Percentiles rank a stretch among this genome's conserved stretches.
Evolutionary conservation across 2,888 invertebrate genomes (phyloP).

Genomic region (Drosophila multiciliata): DNA sequence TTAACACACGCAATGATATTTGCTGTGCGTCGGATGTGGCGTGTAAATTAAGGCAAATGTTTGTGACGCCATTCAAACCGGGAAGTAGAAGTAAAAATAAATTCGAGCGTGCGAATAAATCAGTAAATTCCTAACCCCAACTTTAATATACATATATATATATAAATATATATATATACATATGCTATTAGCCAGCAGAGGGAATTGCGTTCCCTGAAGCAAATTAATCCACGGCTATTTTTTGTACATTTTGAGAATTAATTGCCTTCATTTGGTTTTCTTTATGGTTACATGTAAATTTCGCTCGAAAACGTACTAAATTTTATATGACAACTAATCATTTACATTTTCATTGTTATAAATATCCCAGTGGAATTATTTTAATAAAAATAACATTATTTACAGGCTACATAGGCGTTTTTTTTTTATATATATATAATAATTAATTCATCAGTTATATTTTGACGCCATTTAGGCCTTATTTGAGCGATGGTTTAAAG

Average conservation of each 20-base stretch:
- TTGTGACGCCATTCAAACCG: slow-evolving; percentile 60
- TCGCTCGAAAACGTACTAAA: neutral
- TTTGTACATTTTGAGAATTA: neutral
- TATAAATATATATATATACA: slow-evolving; percentile 19
- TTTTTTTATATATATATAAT: neutral
- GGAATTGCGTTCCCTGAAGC: neutral
- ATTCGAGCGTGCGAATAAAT: slow-evolving; percentile 59
- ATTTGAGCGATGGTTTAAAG: neutral
- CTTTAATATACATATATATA: slow-evolving; percentile 21
- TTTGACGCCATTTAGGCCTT: slow-evolving; percentile 16
- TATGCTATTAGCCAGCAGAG: neutral
- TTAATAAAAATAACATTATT: neutral
- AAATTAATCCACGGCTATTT: slow-evolving; percentile 33
- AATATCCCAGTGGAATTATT: neutral
- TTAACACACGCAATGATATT: slow-evolving; percentile 58
- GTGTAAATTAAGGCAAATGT: slow-evolving; percentile 58
- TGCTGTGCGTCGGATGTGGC: slow-evolving; percentile 24
- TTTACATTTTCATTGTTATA: neutral
- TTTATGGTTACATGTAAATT: neutral
- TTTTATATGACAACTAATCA: neutral
- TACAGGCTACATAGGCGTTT: neutral
- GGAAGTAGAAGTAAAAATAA: slow-evolving; percentile 64
- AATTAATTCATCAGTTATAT: slow-evolving; percentile 3
- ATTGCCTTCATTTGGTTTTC: neutral
- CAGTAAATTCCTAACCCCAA: slow-evolving; percentile 28